These are phyloP conservation scores for Bettongia penicillata DNA, from an alignment of 2,113 vertebrate genomes.

Conservation along the genomic window DNA sequence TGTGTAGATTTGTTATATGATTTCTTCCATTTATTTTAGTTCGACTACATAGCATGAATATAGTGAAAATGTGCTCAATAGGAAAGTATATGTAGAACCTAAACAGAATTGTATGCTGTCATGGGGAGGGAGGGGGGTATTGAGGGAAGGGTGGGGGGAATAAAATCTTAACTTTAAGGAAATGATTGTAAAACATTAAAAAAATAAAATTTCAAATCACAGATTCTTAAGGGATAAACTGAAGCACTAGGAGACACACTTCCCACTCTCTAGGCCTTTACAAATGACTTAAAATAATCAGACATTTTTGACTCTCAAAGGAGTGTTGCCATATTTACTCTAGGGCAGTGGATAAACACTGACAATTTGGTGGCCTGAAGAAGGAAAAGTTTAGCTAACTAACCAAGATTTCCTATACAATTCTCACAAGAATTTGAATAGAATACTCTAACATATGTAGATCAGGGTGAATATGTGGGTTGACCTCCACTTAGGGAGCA, in stretches of 20 bases:
- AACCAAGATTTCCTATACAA: neutral
- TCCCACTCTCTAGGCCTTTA: neutral
- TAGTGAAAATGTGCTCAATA: too few species aligned
- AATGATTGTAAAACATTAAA: too few species aligned
- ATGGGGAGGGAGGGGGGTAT: too few species aligned
- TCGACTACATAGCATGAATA: too few species aligned
- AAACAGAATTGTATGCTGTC: too few species aligned
- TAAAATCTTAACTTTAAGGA: too few species aligned
- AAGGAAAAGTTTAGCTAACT: neutral
- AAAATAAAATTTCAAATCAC: conserved; percentile 33
- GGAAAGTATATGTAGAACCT: too few species aligned
- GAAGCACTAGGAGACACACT: neutral
- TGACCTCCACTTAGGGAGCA: neutral
- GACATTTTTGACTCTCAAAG: neutral
- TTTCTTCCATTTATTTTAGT: too few species aligned
- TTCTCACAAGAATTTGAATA: neutral
- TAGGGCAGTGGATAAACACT: neutral
- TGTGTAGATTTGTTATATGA: too few species aligned
- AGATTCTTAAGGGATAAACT: neutral
- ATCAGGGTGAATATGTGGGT: neutral
- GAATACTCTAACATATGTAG: neutral
- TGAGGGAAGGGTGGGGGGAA: too few species aligned
- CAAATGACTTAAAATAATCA: conserved; percentile 13
- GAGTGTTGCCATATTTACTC: neutral
- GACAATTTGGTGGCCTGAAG: neutral